Evolutionary conservation across 2,113 vertebrate species (phyloP), one percentile per base, ranked within the genome.

Genomic region (Clupea harengus): DNA sequence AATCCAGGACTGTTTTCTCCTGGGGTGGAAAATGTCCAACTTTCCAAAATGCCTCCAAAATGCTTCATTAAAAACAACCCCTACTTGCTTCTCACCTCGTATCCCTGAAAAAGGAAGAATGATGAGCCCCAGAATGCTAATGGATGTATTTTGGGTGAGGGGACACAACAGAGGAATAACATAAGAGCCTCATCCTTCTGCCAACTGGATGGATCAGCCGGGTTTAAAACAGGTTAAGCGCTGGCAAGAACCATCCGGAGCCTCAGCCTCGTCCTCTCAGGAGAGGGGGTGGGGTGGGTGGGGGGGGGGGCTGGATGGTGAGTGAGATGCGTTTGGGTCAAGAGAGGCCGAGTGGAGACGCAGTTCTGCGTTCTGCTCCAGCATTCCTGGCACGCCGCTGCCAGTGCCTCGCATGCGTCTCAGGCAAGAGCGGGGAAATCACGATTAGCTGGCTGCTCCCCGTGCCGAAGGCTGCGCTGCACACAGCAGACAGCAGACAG

Each of bases 31-130:
- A 75, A 39, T 4, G 13, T 10, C 9, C 72, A 78, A 32, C 72
- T 78, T 78, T 39, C 32, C 72, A 17, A 39, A 32, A 39, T 44
- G 72, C 72, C 32, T 78, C 72, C 72, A 78, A 78, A 78, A 78
- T 78, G 28, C 32, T 78, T 78, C 72, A 78, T 78, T 78, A 78
- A 78, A 78, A 78, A 78, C 72, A 78, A 78, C 39, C 72, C 28
- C 72, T 17, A 78, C 72, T 78, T 11, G 72, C 72, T 78, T 78
- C 28, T 78, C 72, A 39, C 72, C 72, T 28, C 15, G 72, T 78
- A 78, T 78, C 32, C 72, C 39, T 15, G 2, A 13, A 15, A 78
- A 78, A 39, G 25, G 72, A 78, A 39, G 72, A 78, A 39, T 78
- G 39, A 78, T 78, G 72, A 6, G 28, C 13, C 15, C 72, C 32